Base-by-base conservation (phyloP, 2,113 vertebrate genomes). In the Actinemys pallida region DNA sequence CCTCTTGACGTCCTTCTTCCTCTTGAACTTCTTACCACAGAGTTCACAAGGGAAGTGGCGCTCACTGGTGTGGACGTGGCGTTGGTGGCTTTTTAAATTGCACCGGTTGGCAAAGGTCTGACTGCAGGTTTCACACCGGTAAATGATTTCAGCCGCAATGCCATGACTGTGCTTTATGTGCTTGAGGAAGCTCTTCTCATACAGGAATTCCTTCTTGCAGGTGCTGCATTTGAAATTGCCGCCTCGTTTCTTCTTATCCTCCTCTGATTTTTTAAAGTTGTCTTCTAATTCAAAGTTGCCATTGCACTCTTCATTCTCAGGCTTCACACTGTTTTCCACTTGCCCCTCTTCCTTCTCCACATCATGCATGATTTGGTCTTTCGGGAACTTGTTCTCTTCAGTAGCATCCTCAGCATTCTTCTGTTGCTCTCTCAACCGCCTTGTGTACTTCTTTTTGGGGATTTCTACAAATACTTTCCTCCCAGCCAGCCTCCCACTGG, bases 51-150 rank as follows among this genome's bases (percentile, higher is more conserved):
- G 94, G 95, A 99, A 99, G 78, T 98, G 99, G 69, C 99, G 98
- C 96, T 99, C 99, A 1, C 98, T 99, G 88, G 98, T 99, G 98
- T 99, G 99, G 25, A 99, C 99, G 0, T 99, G 99, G 59, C 98
- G 98, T 95, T 99, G 99, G 25, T 99, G 99, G 98, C 99, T 99
- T 98, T 99, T 99, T 79, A 99, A 98, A 98, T 99, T 99, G 98
- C 99, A 99, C 90, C 99, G 99, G 98, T 99, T 99, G 54, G 99
- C 99, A 8, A 99, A 99, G 80, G 99, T 99, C 97, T 99, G 99
- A 45, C 97, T 94, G 86, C 99, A 99, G 86, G 98, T 99, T 84
- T 99, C 98, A 1, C 99, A 99, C 87, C 99, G 98, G 83, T 99
- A 98, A 35, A 98, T 90, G 1, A 99, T 98, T 65, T 99, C 98